These are phyloP conservation scores for Nicator chloris DNA, from an alignment of 2,113 vertebrate genomes.

Conservation along the genomic window DNA sequence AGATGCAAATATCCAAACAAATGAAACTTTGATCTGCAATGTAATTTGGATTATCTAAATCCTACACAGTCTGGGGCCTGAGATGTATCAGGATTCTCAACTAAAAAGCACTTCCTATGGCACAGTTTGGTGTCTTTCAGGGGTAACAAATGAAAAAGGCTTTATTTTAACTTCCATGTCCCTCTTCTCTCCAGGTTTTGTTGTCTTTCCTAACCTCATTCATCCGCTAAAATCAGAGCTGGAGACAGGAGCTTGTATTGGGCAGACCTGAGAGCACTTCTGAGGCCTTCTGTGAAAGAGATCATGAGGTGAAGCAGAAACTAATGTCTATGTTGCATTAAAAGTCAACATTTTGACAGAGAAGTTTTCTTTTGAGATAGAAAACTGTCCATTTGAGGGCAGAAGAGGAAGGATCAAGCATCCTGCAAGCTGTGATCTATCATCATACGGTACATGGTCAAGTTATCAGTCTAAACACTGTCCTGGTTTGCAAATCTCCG, in stretches of 20 bases:
- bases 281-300: background rate
- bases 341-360: background rate
- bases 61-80: background rate
- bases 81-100: background rate
- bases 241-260: background rate
- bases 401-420: background rate
- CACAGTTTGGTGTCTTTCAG: background rate
- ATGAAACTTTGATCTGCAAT: background rate
- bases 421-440: background rate
- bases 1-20: background rate
- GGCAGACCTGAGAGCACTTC: background rate
- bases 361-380: background rate
- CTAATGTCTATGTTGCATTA: background rate
- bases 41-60: background rate
- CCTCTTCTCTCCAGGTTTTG: background rate
- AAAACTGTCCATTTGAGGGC: background rate
- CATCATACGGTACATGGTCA: background rate
- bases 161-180: background rate
- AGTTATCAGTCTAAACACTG: slow-evolving; percentile 4
- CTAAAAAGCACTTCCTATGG: background rate
- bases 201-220: background rate
- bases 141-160: background rate
- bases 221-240: background rate
- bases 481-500: background rate
- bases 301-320: background rate